Base-by-base conservation (phyloP, 2,888 invertebrate species). In the Cerastoderma edule region DNA sequence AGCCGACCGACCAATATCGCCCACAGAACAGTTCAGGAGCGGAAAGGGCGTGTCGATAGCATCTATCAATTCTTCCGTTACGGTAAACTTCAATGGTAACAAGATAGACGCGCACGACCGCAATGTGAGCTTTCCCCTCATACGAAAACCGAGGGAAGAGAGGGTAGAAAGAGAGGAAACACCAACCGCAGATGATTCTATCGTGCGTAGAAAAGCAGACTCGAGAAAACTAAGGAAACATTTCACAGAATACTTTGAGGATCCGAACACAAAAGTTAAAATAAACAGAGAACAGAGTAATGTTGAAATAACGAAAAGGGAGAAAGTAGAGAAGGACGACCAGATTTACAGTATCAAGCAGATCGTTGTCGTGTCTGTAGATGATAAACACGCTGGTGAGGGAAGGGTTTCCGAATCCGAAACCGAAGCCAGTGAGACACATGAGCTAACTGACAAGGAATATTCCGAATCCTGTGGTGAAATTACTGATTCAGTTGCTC, bases 321-420 rank as follows among this genome's bases (percentile, higher is more conserved):
- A 81, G 39, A 72, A 70, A 16, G 39, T 81, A 2, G 70, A 78
- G 53, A 75, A 72, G 48, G 75, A 75, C 44, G 32, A 78, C n/a
- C 75, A 75, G 28, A 19, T 48, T 6, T 78, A 78, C 30, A 78
- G 72, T 28, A 75, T 81, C 16, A 81, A 81, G 64, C 81, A 81
- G 53, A 81, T 81, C 39, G 75, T 81, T 60, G 77, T 81, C 30
- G 81, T 81, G n/a, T 81, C 81, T 5, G 56, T 67, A 4, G 70
- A 78, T 35, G 72, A 72, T n/a, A 67, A 68, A 32, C 13, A 60
- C 2, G 19, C n/a, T n/a, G n/a, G 19, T n/a, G 22, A 32, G 33
- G 60, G 27, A 5, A 50, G 24, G 10, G 48, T 16, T 8, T 33
- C 50, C 6, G 33, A 10, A 30, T 32, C 50, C 10, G 24, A 22